Evolutionary conservation across 2,797 vertebrate genomes (phyloP).

Genomic region (Gymnothorax reevesii): DNA sequence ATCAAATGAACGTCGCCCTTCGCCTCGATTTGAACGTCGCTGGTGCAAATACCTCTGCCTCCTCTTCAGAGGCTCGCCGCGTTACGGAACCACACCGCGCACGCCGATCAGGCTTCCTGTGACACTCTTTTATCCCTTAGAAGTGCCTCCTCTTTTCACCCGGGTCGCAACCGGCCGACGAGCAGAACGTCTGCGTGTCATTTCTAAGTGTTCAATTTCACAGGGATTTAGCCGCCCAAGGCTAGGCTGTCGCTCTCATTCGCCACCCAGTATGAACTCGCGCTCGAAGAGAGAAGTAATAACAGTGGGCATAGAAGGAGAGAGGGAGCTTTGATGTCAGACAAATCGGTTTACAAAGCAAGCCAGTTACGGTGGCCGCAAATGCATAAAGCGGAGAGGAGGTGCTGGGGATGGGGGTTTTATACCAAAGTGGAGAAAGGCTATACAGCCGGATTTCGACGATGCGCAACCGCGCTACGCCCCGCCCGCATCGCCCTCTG

Average conservation of each 20-base stretch:
- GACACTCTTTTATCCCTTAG: background rate
- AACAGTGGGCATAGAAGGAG: background rate
- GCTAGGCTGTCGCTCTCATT: background rate
- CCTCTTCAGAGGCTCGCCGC: background rate
- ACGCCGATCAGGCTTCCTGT: background rate
- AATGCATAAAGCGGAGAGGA: background rate
- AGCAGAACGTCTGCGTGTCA: background rate
- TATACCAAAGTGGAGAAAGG: background rate
- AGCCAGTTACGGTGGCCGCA: background rate
- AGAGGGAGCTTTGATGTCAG: slow-evolving; percentile 16
- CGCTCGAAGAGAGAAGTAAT: background rate
- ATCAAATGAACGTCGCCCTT: background rate
- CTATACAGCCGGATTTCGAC: background rate
- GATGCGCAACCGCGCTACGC: background rate
- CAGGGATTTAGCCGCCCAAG: slow-evolving; percentile 9
- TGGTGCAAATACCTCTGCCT: background rate
- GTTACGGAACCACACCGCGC: background rate
- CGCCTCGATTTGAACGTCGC: background rate
- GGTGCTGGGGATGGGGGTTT: background rate
- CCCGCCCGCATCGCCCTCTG: background rate
- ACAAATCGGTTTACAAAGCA: slow-evolving; percentile 11
- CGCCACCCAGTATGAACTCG: background rate
- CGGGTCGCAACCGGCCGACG: background rate
- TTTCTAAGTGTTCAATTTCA: slow-evolving; percentile 24
- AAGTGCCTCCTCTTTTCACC: background rate